Conservation (phyloP, 2,113 vertebrate genomes). For the Pelodiscus sinensis region DNA sequence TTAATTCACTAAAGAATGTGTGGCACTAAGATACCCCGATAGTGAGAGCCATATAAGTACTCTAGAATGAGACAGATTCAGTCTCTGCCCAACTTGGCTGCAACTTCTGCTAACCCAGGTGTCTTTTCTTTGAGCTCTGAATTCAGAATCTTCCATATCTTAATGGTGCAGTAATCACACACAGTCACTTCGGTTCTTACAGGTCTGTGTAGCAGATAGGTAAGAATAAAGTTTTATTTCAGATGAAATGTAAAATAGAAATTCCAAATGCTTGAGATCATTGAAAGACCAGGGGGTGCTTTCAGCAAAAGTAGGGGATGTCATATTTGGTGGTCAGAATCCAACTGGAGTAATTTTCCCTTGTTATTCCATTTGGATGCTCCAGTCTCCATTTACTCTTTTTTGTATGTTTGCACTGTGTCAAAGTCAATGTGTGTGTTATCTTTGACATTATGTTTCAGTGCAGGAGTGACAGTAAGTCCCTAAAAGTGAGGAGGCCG, state of each 20-base stretch:
- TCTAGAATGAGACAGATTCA: background rate
- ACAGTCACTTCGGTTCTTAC: slow-evolving; percentile 18
- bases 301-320: background rate
- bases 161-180: slow-evolving; percentile 9
- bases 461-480: background rate
- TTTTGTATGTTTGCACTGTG: background rate
- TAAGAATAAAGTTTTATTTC: background rate
- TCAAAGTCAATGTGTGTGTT: background rate
- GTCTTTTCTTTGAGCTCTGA: slow-evolving; percentile 4
- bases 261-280: background rate
- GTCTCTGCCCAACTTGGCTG: slow-evolving; percentile 46
- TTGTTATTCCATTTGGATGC: background rate
- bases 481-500: background rate
- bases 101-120: slow-evolving; percentile 30
- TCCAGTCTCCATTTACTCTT: background rate
- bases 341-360: background rate
- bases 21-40: background rate
- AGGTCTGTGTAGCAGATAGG: background rate
- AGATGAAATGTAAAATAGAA: background rate
- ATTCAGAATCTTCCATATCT: background rate
- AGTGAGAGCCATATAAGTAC: background rate
- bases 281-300: accelerated
- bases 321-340: background rate
- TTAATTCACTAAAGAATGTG: background rate
- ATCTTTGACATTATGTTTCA: background rate